Percentiles rank a stretch among this genome's conserved stretches.
These are phyloP conservation scores for Bellardia bayeri DNA, from an alignment of 2,888 invertebrate genomes.

Conservation along the genomic window DNA sequence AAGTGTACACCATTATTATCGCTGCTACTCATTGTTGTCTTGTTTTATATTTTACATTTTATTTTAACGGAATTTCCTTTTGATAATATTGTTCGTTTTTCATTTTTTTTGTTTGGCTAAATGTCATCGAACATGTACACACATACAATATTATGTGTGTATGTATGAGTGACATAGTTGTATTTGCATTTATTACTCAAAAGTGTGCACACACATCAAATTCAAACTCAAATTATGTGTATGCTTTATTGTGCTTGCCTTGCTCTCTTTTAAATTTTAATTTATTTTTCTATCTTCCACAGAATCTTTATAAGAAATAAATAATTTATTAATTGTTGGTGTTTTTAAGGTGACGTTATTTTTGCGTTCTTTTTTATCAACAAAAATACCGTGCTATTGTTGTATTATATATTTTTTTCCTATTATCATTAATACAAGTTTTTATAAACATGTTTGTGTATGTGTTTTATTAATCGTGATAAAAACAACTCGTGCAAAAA, in stretches of 20 bases:
- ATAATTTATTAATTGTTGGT: neutral
- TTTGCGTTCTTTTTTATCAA: neutral
- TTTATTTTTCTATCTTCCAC: conserved; percentile 24
- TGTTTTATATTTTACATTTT: conserved; percentile 37
- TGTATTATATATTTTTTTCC: neutral
- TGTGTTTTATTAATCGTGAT: conserved; percentile 21
- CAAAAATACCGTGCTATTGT: neutral
- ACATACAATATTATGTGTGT: neutral
- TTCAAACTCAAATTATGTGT: conserved; percentile 18
- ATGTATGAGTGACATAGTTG: neutral
- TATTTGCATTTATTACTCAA: conserved; percentile 36
- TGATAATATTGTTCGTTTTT: conserved; percentile 14
- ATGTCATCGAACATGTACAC: conserved; percentile 2
- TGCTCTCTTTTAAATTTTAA: neutral
- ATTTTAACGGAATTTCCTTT: conserved; percentile 58
- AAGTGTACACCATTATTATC: neutral
- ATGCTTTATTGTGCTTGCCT: neutral
- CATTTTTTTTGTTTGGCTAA: conserved; percentile 4
- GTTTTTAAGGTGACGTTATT: neutral
- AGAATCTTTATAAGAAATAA: neutral
- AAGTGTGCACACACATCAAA: conserved; percentile 28
- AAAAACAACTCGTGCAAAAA: conserved; percentile 32
- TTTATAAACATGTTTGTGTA: neutral
- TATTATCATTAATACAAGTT: neutral
- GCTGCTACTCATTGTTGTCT: conserved; percentile 1